Conservation (phyloP, 2,113 vertebrate species). For the Microcebus murinus region DNA sequence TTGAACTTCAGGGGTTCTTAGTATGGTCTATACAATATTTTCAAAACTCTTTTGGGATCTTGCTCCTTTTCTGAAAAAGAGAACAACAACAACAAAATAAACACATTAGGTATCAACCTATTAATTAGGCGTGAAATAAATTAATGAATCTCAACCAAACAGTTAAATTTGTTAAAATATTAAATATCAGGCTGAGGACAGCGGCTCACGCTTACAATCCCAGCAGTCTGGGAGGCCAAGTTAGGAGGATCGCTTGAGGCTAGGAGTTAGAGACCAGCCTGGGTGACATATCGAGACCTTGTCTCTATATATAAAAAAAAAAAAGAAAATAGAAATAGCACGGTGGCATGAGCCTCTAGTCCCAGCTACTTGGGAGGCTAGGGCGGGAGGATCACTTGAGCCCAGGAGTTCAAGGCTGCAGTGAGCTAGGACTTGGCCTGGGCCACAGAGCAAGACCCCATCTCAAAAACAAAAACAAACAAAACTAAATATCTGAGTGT, state of each 20-base stretch:
- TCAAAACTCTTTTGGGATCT: neutral
- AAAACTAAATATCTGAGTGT: neutral
- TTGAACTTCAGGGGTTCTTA: neutral
- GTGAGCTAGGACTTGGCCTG: neutral
- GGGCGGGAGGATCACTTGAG: neutral
- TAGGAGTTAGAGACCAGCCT: neutral
- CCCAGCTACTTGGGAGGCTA: neutral
- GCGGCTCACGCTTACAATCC: no score
- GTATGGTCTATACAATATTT: neutral
- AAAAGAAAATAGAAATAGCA: neutral
- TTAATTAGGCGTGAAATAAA: neutral
- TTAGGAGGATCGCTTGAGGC: neutral
- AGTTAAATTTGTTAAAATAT: neutral
- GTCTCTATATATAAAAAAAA: neutral
- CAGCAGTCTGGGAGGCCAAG: no score
- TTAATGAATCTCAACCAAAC: neutral
- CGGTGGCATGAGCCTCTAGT: neutral
- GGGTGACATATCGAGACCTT: neutral
- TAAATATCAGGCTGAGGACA: no score
- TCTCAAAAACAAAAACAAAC: neutral
- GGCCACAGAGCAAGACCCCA: neutral
- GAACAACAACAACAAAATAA: no score
- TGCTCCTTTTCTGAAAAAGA: no score
- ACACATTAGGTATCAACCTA: neutral
- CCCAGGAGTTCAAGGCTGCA: neutral